These are phyloP conservation scores for Hedya salicella DNA, from an alignment of 2,888 invertebrate genomes.

Conservation along the genomic window DNA sequence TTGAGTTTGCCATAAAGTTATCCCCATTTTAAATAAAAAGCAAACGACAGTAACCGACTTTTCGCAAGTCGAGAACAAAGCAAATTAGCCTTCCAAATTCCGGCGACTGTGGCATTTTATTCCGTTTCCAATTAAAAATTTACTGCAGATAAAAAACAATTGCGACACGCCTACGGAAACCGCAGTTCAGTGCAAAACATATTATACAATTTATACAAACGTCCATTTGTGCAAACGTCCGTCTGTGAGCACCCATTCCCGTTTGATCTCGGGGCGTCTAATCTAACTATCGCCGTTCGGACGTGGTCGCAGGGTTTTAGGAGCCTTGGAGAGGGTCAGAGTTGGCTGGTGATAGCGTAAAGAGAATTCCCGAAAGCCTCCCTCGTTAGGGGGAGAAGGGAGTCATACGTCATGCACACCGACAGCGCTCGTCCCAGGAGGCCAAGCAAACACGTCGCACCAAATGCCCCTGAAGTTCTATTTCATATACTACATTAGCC, in stretches of 20 bases:
- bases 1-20: slow-evolving; percentile 20
- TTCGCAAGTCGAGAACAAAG: slow-evolving; percentile 31
- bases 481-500: slow-evolving; percentile 42
- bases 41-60: slow-evolving; percentile 26
- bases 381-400: slow-evolving; percentile 53
- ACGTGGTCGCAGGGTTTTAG: not conserved
- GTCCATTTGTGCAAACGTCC: slow-evolving; percentile 58
- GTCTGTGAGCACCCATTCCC: slow-evolving; percentile 49
- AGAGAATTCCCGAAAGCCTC: slow-evolving; percentile 54
- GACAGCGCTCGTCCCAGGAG: slow-evolving; percentile 55
- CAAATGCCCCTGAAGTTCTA: slow-evolving; percentile 48
- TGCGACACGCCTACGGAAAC: slow-evolving; percentile 49
- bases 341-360: slow-evolving; percentile 52
- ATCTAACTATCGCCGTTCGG: slow-evolving; percentile 23
- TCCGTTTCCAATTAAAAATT: slow-evolving; percentile 58
- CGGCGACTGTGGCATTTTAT: slow-evolving; percentile 21
- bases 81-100: slow-evolving; percentile 38
- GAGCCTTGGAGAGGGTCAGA: slow-evolving; percentile 46
- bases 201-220: slow-evolving; percentile 60
- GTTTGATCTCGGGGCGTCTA: slow-evolving; percentile 31
- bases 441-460: slow-evolving; percentile 43
- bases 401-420: slow-evolving; percentile 61
- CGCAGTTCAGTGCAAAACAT: slow-evolving; percentile 58
- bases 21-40: slow-evolving; percentile 32
- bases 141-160: slow-evolving; percentile 58